Evolutionary conservation across 2,797 vertebrate genomes (phyloP).

Genomic region (Capromys pilorides): DNA sequence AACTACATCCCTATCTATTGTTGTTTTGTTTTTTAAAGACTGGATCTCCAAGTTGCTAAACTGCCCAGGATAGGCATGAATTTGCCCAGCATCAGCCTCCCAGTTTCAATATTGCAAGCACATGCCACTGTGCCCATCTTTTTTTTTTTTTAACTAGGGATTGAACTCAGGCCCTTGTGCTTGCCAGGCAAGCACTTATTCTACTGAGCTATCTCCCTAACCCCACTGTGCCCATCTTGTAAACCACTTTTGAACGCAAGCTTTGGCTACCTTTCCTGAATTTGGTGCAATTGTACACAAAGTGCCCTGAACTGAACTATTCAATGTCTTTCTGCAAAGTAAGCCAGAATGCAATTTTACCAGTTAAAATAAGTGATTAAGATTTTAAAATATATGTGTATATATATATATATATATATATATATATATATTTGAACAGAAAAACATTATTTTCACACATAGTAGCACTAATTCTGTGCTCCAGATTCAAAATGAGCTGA

Average conservation of each 20-base stretch:
- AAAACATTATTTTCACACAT: conserved; percentile 36
- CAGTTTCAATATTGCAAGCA: too few species aligned
- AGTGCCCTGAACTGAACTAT: neutral
- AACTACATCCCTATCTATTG: neutral
- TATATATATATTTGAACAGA: conserved; percentile 24
- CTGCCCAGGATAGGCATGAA: neutral
- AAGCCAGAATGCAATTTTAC: neutral
- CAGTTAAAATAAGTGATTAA: conserved; percentile 12
- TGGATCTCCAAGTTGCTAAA: neutral
- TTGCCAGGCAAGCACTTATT: too few species aligned
- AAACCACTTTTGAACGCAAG: neutral
- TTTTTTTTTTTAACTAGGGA: too few species aligned
- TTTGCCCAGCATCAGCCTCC: neutral
- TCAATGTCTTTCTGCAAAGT: neutral
- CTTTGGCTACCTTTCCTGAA: neutral
- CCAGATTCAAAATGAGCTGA: conserved; percentile 74
- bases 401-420: too few species aligned
- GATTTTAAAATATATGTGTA: too few species aligned
- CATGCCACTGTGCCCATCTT: neutral
- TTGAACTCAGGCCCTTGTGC: too few species aligned
- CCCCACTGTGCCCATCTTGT: neutral
- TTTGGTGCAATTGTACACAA: neutral
- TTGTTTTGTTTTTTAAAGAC: neutral
- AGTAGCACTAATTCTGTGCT: conserved; percentile 47
- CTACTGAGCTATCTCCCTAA: too few species aligned